Conservation (phyloP, 2,797 vertebrate species). For the Myiothlypis chrysogaster region DNA sequence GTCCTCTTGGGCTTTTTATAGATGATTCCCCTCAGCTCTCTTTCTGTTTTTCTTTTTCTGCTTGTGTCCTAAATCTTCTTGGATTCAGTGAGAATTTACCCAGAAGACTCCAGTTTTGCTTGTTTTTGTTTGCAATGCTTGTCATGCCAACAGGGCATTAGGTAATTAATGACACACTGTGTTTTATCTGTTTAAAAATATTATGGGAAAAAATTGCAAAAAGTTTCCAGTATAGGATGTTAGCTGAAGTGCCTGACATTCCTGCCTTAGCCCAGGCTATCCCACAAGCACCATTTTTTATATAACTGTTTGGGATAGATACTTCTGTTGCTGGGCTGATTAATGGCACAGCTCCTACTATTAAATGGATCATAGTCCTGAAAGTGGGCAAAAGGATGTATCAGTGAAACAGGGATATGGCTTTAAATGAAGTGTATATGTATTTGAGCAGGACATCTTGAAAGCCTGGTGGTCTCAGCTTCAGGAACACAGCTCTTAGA, state of each 20-base stretch:
- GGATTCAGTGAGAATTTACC: background rate
- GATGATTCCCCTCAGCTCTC: background rate
- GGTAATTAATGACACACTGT: background rate
- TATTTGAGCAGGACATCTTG: background rate
- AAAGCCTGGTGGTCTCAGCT: background rate
- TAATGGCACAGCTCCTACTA: background rate
- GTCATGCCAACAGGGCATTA: background rate
- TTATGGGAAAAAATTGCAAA: background rate
- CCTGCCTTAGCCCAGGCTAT: background rate
- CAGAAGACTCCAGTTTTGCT: background rate
- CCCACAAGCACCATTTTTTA: background rate
- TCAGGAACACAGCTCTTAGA: background rate
- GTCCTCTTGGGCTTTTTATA: background rate
- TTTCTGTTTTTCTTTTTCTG: background rate
- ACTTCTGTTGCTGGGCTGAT: background rate
- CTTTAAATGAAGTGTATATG: background rate
- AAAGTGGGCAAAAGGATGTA: background rate
- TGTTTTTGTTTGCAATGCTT: background rate
- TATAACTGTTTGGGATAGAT: background rate
- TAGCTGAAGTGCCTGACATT: background rate
- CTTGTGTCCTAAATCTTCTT: background rate
- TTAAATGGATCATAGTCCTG: background rate
- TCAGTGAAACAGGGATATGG: background rate
- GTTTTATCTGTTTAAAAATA: conserved; percentile 27
- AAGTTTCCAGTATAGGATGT: conserved; percentile 30